These are phyloP conservation scores for Peromyscus nudipes DNA, from an alignment of 2,797 vertebrate species.

Conservation along the genomic window DNA sequence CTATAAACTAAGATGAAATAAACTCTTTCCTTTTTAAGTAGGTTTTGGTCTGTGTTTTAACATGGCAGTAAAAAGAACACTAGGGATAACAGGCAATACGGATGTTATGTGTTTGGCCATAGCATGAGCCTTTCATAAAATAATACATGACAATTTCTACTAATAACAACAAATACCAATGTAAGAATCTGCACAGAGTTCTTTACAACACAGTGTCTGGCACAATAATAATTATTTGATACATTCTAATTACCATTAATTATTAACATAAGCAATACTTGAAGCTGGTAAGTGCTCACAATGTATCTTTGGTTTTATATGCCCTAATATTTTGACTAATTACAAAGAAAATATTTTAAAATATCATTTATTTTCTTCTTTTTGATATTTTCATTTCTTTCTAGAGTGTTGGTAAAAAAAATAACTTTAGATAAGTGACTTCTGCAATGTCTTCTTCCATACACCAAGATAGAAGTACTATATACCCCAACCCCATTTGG, in stretches of 20 bases:
- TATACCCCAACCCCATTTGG: neutral
- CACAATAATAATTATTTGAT: neutral
- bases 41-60: neutral
- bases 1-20: neutral
- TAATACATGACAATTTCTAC: neutral
- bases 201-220: neutral
- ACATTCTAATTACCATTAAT: neutral
- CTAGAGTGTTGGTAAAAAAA: neutral
- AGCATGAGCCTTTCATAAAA: neutral
- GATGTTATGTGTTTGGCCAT: neutral
- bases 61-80: neutral
- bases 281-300: neutral
- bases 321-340: neutral
- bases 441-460: neutral
- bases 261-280: neutral
- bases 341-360: neutral
- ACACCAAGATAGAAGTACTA: neutral
- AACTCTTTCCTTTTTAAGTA: neutral
- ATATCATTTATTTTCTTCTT: neutral
- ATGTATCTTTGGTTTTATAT: neutral
- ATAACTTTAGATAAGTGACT: neutral
- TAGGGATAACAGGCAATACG: neutral
- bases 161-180: neutral
- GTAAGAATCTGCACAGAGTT: neutral
- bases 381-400: constrained; percentile 3